Evolutionary conservation across 1,140 invertebrate species (phyloP).

Genomic region (Drosophila sproati): DNA sequence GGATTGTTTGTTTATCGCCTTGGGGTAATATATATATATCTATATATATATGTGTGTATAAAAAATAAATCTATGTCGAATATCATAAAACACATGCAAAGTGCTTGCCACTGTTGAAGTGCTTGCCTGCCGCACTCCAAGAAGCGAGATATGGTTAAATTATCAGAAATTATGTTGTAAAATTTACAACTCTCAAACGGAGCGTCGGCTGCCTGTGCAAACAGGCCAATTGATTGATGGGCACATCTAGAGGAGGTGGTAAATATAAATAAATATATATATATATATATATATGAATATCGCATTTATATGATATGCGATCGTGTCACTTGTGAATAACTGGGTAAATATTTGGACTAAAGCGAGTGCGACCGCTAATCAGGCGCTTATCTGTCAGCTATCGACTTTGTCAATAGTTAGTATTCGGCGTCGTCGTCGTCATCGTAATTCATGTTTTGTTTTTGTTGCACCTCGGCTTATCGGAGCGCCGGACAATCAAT

Average conservation of each 20-base stretch:
- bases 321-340: conserved; percentile 78
- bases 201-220: conserved; percentile 37
- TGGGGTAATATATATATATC: conserved; percentile 6
- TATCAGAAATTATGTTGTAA: conserved; percentile 83
- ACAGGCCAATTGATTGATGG: conserved; percentile 71
- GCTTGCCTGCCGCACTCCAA: neutral
- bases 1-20: neutral
- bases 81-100: conserved; percentile 75
- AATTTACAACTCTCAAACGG: conserved; percentile 68
- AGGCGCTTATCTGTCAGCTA: conserved; percentile 74
- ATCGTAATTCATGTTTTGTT: conserved; percentile 61
- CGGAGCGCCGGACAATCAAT: conserved; percentile 65
- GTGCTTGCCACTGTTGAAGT: conserved; percentile 49
- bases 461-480: conserved; percentile 39
- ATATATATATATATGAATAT: no score
- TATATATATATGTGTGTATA: no score
- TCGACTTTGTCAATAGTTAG: conserved; percentile 18
- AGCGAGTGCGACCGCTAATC: conserved; percentile 61
- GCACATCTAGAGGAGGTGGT: neutral
- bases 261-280: no score
- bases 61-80: conserved; percentile 65
- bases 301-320: conserved; percentile 4
- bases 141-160: conserved; percentile 56
- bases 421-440: conserved; percentile 16
- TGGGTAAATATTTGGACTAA: conserved; percentile 68